These are phyloP conservation scores for Podotricha telesiphe DNA, from an alignment of 2,888 invertebrate species.

Conservation along the genomic window DNA sequence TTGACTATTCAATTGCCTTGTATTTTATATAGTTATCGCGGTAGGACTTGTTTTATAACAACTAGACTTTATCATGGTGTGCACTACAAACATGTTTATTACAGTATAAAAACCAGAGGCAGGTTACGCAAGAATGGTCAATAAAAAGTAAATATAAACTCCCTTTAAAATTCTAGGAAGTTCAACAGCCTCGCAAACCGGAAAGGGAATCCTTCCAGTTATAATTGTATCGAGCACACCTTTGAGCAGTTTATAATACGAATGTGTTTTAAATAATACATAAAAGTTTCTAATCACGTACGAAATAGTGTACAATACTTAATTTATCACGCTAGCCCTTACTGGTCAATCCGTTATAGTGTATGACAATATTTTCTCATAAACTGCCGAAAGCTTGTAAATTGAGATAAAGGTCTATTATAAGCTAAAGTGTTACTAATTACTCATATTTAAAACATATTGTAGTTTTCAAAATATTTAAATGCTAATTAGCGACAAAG, in stretches of 20 bases:
- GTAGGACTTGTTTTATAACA: constrained; percentile 32
- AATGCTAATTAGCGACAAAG: no score
- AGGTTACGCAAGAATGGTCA: constrained; percentile 76
- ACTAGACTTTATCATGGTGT: constrained; percentile 33
- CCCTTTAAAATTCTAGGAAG: constrained; percentile 73
- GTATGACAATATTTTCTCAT: no score
- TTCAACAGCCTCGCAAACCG: constrained; percentile 67
- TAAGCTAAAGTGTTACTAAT: no score
- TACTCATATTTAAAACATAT: no score
- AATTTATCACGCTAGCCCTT: neutral
- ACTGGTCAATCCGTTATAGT: no score
- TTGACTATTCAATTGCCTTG: constrained; percentile 28
- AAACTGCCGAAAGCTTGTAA: no score
- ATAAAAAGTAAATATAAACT: constrained; percentile 67
- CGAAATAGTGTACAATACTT: neutral
- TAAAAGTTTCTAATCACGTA: constrained; percentile 6
- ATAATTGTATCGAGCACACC: constrained; percentile 37
- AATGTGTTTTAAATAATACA: neutral
- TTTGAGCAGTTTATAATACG: constrained; percentile 3
- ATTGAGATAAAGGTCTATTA: no score
- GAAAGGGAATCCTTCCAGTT: constrained; percentile 53
- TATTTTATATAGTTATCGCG: constrained; percentile 12
- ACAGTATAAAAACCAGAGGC: constrained; percentile 70
- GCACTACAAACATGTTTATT: constrained; percentile 53
- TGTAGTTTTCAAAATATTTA: no score